phyloP scores from a whole-genome alignment of 2,113 vertebrate species.

The Coptodon bakossiorum region DNA sequence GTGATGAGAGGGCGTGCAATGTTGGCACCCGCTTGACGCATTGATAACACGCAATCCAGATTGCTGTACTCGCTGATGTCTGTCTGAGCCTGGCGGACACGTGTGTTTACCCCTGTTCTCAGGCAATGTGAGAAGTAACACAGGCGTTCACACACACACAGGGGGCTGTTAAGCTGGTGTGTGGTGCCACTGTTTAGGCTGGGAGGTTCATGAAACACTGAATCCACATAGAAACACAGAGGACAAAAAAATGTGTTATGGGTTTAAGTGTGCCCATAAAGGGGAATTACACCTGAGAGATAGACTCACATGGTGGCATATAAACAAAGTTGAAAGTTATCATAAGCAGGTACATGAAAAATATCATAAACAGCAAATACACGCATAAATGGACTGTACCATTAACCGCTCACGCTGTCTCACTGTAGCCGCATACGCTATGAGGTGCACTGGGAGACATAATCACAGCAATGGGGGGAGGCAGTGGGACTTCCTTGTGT shows the following conservation, averaged over 20 bases:
- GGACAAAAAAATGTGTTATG: background rate
- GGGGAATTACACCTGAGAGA: background rate
- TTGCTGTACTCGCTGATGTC: background rate
- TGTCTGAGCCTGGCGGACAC: background rate
- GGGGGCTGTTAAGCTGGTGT: background rate
- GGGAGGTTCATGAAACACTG: background rate
- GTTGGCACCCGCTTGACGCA: background rate
- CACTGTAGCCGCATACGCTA: background rate
- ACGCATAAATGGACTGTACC: background rate
- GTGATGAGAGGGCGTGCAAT: constrained; percentile 16
- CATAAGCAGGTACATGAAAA: background rate
- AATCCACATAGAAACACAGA: background rate
- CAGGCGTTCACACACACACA: background rate
- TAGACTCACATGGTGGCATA: background rate
- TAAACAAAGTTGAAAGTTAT: background rate
- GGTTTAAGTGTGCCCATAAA: background rate
- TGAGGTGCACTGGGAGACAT: background rate
- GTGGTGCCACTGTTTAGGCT: background rate
- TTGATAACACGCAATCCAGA: background rate
- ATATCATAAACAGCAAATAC: background rate
- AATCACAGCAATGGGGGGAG: background rate
- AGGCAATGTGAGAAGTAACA: constrained; percentile 22
- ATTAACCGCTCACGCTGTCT: background rate
- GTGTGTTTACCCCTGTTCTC: constrained; percentile 28
- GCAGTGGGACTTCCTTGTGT: background rate